Evolutionary conservation across 2,113 vertebrate species (phyloP), one percentile per base, ranked within the genome.

Genomic region (Xiphias gladius): DNA sequence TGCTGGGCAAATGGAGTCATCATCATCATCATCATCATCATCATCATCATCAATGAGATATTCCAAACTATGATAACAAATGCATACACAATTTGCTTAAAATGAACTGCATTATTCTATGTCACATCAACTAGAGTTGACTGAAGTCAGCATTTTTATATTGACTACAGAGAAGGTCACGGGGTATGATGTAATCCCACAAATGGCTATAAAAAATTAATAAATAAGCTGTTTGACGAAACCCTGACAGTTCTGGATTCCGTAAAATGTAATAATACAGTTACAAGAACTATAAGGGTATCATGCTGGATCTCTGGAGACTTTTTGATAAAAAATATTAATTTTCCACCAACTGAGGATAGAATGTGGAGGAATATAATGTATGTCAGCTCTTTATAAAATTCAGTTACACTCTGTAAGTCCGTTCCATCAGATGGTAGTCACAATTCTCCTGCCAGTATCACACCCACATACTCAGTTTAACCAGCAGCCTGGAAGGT

Each of bases 21-120:
- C 93, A 94, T 89, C 84, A 85, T 79, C 0, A 35, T 35, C 35
- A 35, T 89, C 90, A 94, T 92, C 90, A 94, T 92, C 94, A 41
- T 64, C 62, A 24, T 67, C 17, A 73, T 43, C 16, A 32, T 12
- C 50, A 20, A 4, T 22, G 16, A 62, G 28, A 54, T 58, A 28
- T 89, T 91, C 91, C 84, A 92, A 82, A 95, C 92, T 93, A 93
- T 94, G 90, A 94, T 11, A 94, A 91, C 93, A 88, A 95, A 96
- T 35, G 76, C 84, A 94, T 94, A 83, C n/a, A 93, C 87, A 87
- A 96, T 92, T 95, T 81, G 90, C 90, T 77, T 86, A 30, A 66
- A 81, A 86, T 54, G 8, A 71, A 14, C 7, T 52, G 82, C 84
- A 92, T 89, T 77, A 79, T 89, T 95, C 91, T 93, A 97, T 93